Evolutionary conservation across 2,113 vertebrate species (phyloP).

Genomic region (Patagioenas fasciata): DNA sequence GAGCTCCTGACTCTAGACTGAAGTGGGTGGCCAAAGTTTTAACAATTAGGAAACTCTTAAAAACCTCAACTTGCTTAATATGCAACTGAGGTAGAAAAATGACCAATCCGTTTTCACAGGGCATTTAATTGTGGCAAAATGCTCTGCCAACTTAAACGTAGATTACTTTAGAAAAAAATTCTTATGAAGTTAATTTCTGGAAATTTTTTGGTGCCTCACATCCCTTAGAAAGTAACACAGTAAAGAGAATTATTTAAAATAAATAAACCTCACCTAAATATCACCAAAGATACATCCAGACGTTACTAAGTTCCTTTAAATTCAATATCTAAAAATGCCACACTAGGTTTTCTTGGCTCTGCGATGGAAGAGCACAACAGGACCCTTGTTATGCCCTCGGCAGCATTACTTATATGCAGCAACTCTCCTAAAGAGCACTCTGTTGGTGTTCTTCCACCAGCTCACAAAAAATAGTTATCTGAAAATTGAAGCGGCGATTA

Average conservation of each 20-base stretch:
- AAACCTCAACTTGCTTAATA: neutral
- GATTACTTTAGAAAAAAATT: neutral
- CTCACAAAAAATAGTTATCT: slow-evolving; percentile 60
- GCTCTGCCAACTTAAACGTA: neutral
- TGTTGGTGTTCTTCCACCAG: slow-evolving; percentile 55
- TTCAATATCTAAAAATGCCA: slow-evolving; percentile 37
- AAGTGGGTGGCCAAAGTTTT: neutral
- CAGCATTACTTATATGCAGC: slow-evolving; percentile 48
- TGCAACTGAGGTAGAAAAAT: neutral
- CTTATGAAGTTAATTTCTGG: neutral
- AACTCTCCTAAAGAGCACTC: slow-evolving; percentile 60
- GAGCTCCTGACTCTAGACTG: neutral
- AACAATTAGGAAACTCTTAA: neutral
- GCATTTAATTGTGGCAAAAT: neutral
- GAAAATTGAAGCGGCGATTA: slow-evolving; percentile 60
- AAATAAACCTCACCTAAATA: neutral
- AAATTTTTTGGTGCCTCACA: neutral
- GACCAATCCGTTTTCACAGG: neutral
- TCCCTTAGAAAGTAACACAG: neutral
- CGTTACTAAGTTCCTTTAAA: slow-evolving; percentile 13
- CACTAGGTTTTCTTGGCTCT: slow-evolving; percentile 56
- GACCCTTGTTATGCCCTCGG: slow-evolving; percentile 37
- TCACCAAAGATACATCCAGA: neutral
- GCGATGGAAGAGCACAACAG: slow-evolving; percentile 46
- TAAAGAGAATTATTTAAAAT: neutral